phyloP scores from a whole-genome alignment of 2,113 vertebrate genomes.

The Carlito syrichta region DNA sequence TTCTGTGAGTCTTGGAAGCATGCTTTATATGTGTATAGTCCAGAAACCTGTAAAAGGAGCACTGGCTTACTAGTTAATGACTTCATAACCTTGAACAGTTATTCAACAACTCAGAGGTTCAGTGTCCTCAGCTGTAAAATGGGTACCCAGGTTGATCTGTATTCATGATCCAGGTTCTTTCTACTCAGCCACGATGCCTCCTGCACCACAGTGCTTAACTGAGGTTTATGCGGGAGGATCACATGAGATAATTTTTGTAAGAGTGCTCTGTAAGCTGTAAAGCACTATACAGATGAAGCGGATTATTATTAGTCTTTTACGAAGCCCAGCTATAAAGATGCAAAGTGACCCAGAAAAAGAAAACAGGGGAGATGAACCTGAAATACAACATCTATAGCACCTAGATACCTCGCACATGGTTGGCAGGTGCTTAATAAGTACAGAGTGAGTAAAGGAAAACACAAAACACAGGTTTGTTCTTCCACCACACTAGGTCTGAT shows the following conservation, averaged over 20 bases:
- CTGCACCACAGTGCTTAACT: not conserved
- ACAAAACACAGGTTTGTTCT: not conserved
- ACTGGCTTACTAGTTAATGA: not conserved
- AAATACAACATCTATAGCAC: not conserved
- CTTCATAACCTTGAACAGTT: not conserved
- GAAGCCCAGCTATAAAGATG: conserved; percentile 44
- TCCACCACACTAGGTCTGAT: not conserved
- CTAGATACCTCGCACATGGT: not conserved
- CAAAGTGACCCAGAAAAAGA: conserved; percentile 61
- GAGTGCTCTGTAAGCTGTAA: conserved; percentile 55
- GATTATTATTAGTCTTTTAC: conserved; percentile 57
- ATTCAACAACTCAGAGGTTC: not conserved
- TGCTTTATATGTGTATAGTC: not conserved
- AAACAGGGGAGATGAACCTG: conserved; percentile 33
- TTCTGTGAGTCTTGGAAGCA: conserved; percentile 11
- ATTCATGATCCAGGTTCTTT: conserved; percentile 1
- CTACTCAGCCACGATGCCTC: not conserved
- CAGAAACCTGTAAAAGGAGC: not conserved
- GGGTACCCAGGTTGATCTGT: not conserved
- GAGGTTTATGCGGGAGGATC: conserved; percentile 39
- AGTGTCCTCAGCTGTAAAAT: conserved; percentile 41
- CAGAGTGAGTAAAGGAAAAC: not conserved
- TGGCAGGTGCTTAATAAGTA: not conserved
- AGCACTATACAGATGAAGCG: conserved; percentile 43
- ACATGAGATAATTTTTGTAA: conserved; percentile 56